Conservation (phyloP, 2,113 vertebrate genomes). For the Xiphophorus couchianus region DNA sequence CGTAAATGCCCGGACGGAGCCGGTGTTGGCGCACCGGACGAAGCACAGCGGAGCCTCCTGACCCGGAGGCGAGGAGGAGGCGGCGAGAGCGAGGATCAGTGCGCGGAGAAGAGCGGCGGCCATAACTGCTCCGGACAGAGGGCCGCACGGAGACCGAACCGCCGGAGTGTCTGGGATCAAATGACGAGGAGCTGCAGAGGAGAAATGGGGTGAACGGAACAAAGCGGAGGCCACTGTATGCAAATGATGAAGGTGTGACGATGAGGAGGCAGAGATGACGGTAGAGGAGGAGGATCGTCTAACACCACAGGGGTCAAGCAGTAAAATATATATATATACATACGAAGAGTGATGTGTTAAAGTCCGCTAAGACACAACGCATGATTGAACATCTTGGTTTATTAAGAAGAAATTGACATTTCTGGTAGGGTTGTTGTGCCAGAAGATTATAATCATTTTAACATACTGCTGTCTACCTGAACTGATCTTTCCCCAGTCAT, state of each 20-base stretch:
- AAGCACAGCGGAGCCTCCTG: slow-evolving; percentile 28
- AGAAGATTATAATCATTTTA: neutral
- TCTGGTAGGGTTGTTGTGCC: neutral
- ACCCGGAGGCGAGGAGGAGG: neutral
- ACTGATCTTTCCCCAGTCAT: neutral
- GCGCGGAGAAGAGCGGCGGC: neutral
- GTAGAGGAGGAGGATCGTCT: neutral
- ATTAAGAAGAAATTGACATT: no score
- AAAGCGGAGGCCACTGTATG: slow-evolving; percentile 49
- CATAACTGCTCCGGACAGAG: slow-evolving; percentile 20
- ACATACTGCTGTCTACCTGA: neutral
- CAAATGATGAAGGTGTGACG: slow-evolving; percentile 26
- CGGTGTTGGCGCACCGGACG: slow-evolving; percentile 34
- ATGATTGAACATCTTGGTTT: no score
- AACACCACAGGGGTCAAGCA: neutral
- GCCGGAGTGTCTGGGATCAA: neutral
- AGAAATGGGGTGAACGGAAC: slow-evolving; percentile 13
- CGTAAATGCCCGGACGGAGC: slow-evolving; percentile 2
- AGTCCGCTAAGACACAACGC: no score
- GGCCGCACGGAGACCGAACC: neutral
- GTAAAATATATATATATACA: neutral
- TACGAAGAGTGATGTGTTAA: no score
- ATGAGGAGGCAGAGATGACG: neutral
- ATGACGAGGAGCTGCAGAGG: neutral
- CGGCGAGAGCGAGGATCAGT: neutral